Base-by-base conservation (phyloP, 1,140 invertebrate genomes). In the Cryptotermes secundus region DNA sequence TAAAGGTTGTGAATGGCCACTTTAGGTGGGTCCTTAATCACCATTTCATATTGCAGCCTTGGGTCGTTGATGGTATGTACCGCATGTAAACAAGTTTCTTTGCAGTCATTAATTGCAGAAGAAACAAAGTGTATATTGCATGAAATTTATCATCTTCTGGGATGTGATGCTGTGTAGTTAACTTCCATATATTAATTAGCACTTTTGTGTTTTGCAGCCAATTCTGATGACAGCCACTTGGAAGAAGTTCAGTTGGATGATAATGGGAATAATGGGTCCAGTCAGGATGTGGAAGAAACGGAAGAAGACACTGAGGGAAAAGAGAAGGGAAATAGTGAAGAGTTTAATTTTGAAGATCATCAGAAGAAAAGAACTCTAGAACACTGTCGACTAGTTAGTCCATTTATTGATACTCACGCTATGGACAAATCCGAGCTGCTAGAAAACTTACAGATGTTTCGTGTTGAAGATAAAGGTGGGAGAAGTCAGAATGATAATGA, bases 271-370 rank as follows among this genome's bases (percentile, higher is more conserved):
- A 72, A 72, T 72, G 59, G 59, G 26, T 31, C 59, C 59, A 72
- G 31, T 72, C 59, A 72, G n/a, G 59, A 72, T 72, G 59, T 72
- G 59, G 59, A 72, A 72, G 59, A 72, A 72, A 72, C 59, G 59
- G 26, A 72, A 72, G 59, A 72, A 72, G 59, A 72, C 26, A 16
- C 9, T 0, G 26, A 72, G n/a, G 59, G 16, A 6, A 31, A 31
- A 7, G 26, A 72, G 9, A 72, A 26, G 7, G 59, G 59, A 31
- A 31, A 14, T 16, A 31, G 59, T 31, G 59, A 31, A 31, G 59
- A 72, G 14, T 72, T 72, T 31, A 72, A 26, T 26, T 9, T 7
- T 9, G n/a, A 26, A 26, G 59, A 14, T n/a, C 14, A 7, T 31
- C 59, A 31, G n/a, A n/a, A 31, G 26, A n/a, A 31, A 31, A 72